Evolutionary conservation across 1,140 invertebrate genomes (phyloP), one percentile per base, ranked within the genome.

Genomic region (Frieseomelitta varia): DNA sequence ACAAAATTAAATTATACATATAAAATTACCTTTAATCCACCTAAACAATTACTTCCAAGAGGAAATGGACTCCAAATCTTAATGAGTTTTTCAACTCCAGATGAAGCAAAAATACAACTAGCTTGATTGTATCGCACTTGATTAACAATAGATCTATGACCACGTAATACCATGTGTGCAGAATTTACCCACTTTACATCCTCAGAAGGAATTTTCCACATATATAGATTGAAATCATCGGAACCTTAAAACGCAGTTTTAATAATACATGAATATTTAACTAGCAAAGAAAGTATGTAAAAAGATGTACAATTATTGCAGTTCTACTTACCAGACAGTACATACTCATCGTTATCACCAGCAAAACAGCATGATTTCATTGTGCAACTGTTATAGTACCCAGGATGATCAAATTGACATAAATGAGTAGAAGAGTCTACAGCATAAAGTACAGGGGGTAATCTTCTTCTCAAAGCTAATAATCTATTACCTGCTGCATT

Each of bases 361-460:
- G 98, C 98, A 95, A 99, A 99, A 75, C 97, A 97, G 91, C 98
- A 99, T 84, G 98, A 99, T 94, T 99, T 99, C 98, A 99, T 99
- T 0, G 98, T 99, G 93, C 98, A 99, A 2, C 98, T 98, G 93
- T 99, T 99, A 89, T 98, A 99, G 93, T 99, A 99, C 81, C 98
- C 97, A 47, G 96, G 96, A 93, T 99, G 97, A 93, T 98, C 98
- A 94, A 99, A 99, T 94, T 98, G 97, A 81, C 97, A 97, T 34
- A 97, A 92, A 1, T 97, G 96, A 39, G 96, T 95, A 2, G 96
- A 93, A 12, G 96, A 96, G 79, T 96, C 95, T 0, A 97, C 95
- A 0, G 95, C 95, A 92, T 98, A 99, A 1, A 99, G 94, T 6
- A 98, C 97, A 1, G 98, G 98, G 0, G 97, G 97, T 80, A 98